Evolutionary conservation across 1,140 invertebrate species (phyloP).

Genomic region (Aethina tumida): DNA sequence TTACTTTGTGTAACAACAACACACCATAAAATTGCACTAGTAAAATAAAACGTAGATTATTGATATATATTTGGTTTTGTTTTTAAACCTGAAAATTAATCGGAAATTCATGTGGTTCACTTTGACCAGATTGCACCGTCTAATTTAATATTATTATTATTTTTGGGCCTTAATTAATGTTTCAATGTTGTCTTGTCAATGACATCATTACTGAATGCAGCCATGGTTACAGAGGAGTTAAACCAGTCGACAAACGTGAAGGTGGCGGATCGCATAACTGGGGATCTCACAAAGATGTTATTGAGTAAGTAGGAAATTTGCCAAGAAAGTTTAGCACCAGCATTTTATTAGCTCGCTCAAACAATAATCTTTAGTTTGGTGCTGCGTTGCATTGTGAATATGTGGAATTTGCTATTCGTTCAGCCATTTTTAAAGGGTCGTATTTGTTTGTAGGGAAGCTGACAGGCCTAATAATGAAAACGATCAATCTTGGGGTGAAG

Average conservation of each 20-base stretch:
- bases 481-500: conserved; percentile 35
- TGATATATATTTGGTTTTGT: no score
- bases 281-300: conserved; percentile 87
- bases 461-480: conserved; percentile 27
- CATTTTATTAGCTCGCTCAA: no score
- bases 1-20: no score
- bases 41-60: no score
- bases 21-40: no score
- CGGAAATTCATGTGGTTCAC: no score
- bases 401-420: conserved; percentile 10
- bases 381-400: conserved; percentile 7
- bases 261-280: conserved; percentile 91
- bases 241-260: conserved; percentile 87
- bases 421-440: no score
- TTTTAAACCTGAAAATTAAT: no score
- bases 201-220: conserved; percentile 34
- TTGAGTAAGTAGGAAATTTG: conserved; percentile 64
- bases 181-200: conserved; percentile 6
- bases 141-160: no score
- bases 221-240: conserved; percentile 68
- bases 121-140: no score
- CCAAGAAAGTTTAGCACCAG: no score
- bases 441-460: conserved; percentile 26
- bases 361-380: conserved; percentile 1
- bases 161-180: conserved; percentile 4